Base-by-base conservation (phyloP, 2,797 vertebrate genomes). In the Myioborus melanocephalus region DNA sequence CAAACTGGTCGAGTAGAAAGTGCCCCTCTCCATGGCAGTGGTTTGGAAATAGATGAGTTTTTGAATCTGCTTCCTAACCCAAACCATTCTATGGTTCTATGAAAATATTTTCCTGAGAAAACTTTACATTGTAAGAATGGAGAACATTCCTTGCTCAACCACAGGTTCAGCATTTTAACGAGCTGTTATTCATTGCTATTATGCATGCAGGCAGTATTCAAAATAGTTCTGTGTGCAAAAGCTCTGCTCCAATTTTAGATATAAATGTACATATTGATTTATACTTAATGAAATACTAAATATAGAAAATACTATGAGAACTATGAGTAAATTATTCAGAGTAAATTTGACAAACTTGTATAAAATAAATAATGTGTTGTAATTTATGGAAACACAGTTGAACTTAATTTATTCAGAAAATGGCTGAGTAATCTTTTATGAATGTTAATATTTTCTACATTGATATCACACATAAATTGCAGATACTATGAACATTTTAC, bases 251-350 rank as follows among this genome's bases (percentile, higher is more conserved):
- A 72, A 8, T 80, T 93, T 93, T 84, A 77, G 37, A 60, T 77
- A 85, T 56, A 87, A 95, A 82, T 66, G 60, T 87, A 91, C 60
- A 80, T 88, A 86, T 91, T 80, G 71, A 83, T 95, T 95, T 88
- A 83, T 66, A 81, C 41, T 56, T 91, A 80, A 90, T 91, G 76
- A 95, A 95, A 91, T 60, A 44, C 53, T 91, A 91, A 91, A 81
- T 90, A 93, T 59, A 63, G 49, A 89, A 93, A 95, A 94, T 75
- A 73, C 19, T 85, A 64, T 46, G 34, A 87, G 28, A 80, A 23
- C 24, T 59, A 27, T 37, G 3, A 66, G 34, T 80, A 90, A 83
- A 93, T 95, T 95, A 94, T 90, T 94, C 82, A 71, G 49, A 87
- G 49, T 83, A 91, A 94, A 73, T 87, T 91, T 94, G 49, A 90